Conservation (phyloP, 2,113 vertebrate species). For the Cryptomyrus ogoouensis region DNA sequence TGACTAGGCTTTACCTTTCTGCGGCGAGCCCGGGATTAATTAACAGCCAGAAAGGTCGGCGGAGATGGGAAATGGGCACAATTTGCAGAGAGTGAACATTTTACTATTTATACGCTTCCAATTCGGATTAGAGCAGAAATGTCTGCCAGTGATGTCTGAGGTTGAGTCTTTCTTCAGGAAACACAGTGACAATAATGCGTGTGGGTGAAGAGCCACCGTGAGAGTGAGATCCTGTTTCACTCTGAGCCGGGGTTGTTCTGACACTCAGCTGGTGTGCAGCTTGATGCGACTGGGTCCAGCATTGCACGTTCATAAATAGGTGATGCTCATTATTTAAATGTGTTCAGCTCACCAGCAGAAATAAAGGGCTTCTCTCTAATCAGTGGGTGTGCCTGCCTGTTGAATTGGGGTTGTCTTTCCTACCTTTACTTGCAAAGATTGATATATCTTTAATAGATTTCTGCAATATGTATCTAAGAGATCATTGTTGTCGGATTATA, state of each 20-base stretch:
- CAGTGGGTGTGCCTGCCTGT: neutral
- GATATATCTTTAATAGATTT: too few relatives aligned
- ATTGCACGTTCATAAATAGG: neutral
- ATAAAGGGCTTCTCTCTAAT: neutral
- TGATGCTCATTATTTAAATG: neutral
- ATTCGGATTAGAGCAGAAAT: neutral
- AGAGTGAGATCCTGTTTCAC: neutral
- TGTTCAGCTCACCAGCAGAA: neutral
- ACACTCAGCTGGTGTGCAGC: neutral
- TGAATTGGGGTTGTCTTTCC: neutral
- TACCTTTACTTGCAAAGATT: neutral
- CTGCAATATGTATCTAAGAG: neutral
- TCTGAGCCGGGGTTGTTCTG: neutral
- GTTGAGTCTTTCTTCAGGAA: neutral
- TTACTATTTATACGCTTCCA: neutral
- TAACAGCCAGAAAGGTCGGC: neutral
- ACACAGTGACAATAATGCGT: neutral
- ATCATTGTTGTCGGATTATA: neutral
- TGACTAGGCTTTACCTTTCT: neutral
- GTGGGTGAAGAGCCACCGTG: neutral
- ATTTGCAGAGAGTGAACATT: neutral
- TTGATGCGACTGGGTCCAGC: neutral
- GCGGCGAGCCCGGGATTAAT: neutral
- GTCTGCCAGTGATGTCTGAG: neutral
- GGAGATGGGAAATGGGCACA: neutral